Evolutionary conservation across 2,888 invertebrate species (phyloP).

Genomic region (Amphipyra tragopoginis): DNA sequence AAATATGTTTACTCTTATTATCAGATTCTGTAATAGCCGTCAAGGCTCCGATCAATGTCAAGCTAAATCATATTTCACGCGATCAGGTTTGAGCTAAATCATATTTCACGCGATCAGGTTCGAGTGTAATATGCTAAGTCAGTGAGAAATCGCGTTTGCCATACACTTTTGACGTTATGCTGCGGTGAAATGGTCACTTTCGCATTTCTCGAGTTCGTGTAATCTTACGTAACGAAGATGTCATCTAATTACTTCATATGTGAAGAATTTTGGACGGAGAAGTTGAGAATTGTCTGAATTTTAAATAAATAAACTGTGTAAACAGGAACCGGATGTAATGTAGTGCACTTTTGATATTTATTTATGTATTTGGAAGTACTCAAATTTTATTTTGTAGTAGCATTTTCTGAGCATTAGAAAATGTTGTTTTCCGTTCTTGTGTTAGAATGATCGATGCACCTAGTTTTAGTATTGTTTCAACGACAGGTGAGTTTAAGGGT

Average conservation of each 20-base stretch:
- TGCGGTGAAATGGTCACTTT: slow-evolving; percentile 77
- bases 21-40: slow-evolving; percentile 6
- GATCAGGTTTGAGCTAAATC: not conserved
- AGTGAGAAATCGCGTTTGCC: slow-evolving; percentile 72
- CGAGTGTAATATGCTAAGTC: slow-evolving; percentile 69
- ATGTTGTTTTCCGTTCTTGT: too few species aligned
- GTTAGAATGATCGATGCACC: too few species aligned
- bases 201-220: slow-evolving; percentile 71
- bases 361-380: too few species aligned
- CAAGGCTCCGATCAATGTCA: slow-evolving; percentile 42
- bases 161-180: slow-evolving; percentile 42
- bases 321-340: too few species aligned
- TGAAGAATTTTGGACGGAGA: slow-evolving; percentile 29
- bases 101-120: slow-evolving; percentile 7
- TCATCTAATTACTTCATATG: slow-evolving; percentile 73
- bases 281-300: not conserved
- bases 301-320: not conserved
- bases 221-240: slow-evolving; percentile 63
- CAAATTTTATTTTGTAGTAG: too few species aligned
- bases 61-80: slow-evolving; percentile 16
- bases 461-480: too few species aligned
- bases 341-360: too few species aligned
- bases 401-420: too few species aligned
- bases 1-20: slow-evolving; percentile 7
- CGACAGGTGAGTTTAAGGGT: too few species aligned